phyloP scores from a whole-genome alignment of 2,797 vertebrate species.

The Crenuchus spilurus region DNA sequence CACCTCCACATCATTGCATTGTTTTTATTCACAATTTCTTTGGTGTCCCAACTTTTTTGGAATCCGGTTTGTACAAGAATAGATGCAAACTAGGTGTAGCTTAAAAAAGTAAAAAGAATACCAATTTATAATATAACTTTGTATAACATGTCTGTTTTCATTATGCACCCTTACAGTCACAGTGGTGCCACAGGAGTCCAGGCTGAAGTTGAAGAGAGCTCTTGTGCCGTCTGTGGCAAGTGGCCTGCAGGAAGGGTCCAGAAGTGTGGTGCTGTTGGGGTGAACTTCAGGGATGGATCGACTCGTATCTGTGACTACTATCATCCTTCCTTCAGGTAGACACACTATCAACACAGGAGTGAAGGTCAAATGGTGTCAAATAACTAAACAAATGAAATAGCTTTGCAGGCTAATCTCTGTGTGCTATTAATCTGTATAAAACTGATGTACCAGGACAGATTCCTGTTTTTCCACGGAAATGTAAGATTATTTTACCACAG shows the following conservation, averaged over 20 bases:
- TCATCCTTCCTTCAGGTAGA: slow-evolving; percentile 67
- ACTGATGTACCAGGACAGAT: neutral
- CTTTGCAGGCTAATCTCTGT: neutral
- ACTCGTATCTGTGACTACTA: slow-evolving; percentile 64
- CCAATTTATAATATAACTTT: too few relatives aligned
- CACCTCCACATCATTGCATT: too few relatives aligned
- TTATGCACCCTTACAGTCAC: slow-evolving; percentile 52
- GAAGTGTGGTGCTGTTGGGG: slow-evolving; percentile 69
- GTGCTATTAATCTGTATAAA: neutral
- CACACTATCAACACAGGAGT: slow-evolving; percentile 59
- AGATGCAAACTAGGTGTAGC: too few relatives aligned
- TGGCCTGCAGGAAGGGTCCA: slow-evolving; percentile 71
- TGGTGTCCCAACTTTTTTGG: too few relatives aligned
- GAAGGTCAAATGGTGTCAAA: neutral
- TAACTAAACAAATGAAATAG: neutral
- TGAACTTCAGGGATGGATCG: slow-evolving; percentile 57
- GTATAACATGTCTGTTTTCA: neutral
- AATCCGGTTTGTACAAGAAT: too few relatives aligned
- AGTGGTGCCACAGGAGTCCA: slow-evolving; percentile 71
- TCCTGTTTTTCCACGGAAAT: too few relatives aligned
- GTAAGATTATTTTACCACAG: too few relatives aligned
- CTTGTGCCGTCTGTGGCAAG: slow-evolving; percentile 59
- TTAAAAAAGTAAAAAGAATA: too few relatives aligned
- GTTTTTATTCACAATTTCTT: too few relatives aligned
- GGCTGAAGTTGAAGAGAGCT: slow-evolving; percentile 69